phyloP scores from a whole-genome alignment of 2,888 invertebrate genomes.

The Hyles lineata region DNA sequence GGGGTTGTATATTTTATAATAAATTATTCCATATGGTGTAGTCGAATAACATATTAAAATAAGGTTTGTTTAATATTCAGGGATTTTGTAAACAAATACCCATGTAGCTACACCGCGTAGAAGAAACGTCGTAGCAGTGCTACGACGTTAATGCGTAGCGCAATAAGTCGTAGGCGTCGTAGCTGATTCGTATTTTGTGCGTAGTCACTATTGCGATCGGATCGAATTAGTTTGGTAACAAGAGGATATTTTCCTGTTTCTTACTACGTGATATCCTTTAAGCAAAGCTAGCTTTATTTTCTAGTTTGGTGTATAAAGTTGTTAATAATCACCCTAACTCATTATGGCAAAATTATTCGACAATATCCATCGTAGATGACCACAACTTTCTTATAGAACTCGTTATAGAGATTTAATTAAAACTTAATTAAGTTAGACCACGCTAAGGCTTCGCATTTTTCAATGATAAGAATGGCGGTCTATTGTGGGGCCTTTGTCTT shows the following conservation, averaged over 20 bases:
- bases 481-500: slow-evolving; percentile 28
- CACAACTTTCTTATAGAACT: slow-evolving; percentile 7
- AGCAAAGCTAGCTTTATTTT: background rate
- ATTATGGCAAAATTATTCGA: background rate
- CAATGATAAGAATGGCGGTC: slow-evolving; percentile 26
- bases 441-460: slow-evolving; percentile 28
- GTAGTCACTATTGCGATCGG: no score
- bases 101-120: background rate
- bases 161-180: background rate
- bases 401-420: slow-evolving; percentile 26
- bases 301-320: background rate
- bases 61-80: background rate
- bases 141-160: background rate
- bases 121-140: background rate
- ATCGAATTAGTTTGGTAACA: no score
- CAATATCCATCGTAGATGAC: slow-evolving; percentile 2
- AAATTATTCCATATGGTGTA: background rate
- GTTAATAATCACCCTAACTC: background rate
- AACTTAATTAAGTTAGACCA: slow-evolving; percentile 27
- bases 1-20: background rate
- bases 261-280: no score
- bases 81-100: background rate
- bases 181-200: background rate
- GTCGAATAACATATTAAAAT: background rate
- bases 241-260: no score